Evolutionary conservation across 2,888 invertebrate species (phyloP).

Genomic region (Caenorhabditis macrosperma): DNA sequence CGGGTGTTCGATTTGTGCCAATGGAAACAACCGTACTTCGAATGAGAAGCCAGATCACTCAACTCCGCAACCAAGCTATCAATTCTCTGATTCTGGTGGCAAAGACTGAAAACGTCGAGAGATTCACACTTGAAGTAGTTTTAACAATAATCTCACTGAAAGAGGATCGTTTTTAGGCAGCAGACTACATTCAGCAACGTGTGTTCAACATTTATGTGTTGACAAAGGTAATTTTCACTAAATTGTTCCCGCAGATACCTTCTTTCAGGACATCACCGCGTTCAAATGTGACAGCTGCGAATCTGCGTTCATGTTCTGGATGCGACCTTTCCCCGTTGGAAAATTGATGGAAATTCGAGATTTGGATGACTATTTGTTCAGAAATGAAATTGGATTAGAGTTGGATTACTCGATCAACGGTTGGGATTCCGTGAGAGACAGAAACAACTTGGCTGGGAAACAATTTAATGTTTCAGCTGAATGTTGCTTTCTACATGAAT

Average conservation of each 20-base stretch:
- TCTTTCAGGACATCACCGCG: slow-evolving; percentile 72
- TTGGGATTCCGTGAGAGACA: slow-evolving; percentile 68
- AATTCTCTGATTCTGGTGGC: slow-evolving; percentile 74
- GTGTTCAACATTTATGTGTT: slow-evolving; percentile 57
- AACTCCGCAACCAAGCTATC: slow-evolving; percentile 51
- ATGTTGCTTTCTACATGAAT: slow-evolving; percentile 69
- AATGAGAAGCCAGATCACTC: slow-evolving; percentile 64
- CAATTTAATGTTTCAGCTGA: slow-evolving; percentile 54
- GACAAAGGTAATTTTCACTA: slow-evolving; percentile 43
- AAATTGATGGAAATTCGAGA: slow-evolving; percentile 65
- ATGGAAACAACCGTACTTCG: slow-evolving; percentile 62
- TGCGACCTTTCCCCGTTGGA: slow-evolving; percentile 69
- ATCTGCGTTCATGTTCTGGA: slow-evolving; percentile 72
- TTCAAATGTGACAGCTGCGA: slow-evolving; percentile 77
- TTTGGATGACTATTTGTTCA: slow-evolving; percentile 70
- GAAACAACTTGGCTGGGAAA: not conserved
- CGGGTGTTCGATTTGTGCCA: slow-evolving; percentile 61
- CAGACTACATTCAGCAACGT: slow-evolving; percentile 48
- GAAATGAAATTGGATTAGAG: slow-evolving; percentile 73
- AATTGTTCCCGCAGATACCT: not conserved
- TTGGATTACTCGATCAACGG: slow-evolving; percentile 70
- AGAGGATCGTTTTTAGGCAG: slow-evolving; percentile 22
- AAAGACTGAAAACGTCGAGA: slow-evolving; percentile 73
- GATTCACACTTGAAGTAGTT: slow-evolving; percentile 67
- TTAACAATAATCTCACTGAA: not conserved